phyloP scores from a whole-genome alignment of 2,797 vertebrate species.

The Chaetodon trifasciatus region DNA sequence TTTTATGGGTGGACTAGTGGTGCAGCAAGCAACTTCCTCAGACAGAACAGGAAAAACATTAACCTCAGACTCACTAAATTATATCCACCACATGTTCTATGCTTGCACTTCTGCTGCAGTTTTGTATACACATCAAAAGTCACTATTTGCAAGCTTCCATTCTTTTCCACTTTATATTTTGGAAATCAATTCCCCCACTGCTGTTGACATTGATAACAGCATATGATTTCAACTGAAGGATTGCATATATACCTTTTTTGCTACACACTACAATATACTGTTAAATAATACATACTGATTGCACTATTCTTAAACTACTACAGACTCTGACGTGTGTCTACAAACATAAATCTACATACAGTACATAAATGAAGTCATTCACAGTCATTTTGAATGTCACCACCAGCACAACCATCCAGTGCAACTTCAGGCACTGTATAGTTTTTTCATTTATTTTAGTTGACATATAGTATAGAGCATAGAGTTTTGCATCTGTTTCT shows the following conservation, averaged over 20 bases:
- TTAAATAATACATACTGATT: no score
- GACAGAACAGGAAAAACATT: neutral
- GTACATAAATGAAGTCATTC: neutral
- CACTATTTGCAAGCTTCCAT: no score
- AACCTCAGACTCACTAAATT: neutral
- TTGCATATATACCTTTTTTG: neutral
- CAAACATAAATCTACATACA: neutral
- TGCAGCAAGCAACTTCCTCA: neutral
- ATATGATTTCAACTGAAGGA: neutral
- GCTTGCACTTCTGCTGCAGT: neutral
- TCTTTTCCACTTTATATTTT: no score
- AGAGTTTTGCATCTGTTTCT: neutral
- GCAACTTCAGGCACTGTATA: neutral
- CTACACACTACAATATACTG: neutral
- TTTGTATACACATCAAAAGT: neutral
- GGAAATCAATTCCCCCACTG: no score
- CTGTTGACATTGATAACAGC: no score
- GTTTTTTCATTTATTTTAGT: neutral
- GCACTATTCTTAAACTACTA: no score
- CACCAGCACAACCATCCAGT: neutral
- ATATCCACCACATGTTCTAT: neutral
- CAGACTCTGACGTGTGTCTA: neutral
- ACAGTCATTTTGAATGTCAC: neutral
- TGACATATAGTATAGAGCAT: neutral
- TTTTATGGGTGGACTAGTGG: neutral